Evolutionary conservation across 2,888 invertebrate genomes (phyloP), one percentile per base, ranked within the genome.

Genomic region (Acanthococcus lagerstroemiae): DNA sequence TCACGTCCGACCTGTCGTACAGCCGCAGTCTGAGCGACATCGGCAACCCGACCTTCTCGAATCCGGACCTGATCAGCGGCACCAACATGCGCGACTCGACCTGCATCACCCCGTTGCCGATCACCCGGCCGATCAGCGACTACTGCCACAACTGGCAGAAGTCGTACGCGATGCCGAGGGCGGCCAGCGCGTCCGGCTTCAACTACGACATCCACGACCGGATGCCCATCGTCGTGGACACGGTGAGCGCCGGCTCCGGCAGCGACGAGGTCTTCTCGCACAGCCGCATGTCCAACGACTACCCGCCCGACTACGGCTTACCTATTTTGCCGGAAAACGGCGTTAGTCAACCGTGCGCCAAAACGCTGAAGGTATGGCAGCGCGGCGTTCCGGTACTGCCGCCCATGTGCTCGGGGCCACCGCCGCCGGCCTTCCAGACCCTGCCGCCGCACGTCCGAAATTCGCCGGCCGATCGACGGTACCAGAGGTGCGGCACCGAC

Each of bases 281-380:
- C 65, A 65, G 65, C 81, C 81, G 65, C 45, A 83, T 85, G 73
- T 73, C 74, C 67, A 75, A 70, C 61, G 84, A 84, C 46, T 88
- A 88, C 76, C 88, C 88, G 50, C 79, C 85, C 24, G 88, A 89
- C 77, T 88, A 89, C 76, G 89, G 89, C 65, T 79, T 90, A 74
- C 88, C 88, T 7, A 82, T 87, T 73, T 77, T 80, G 74, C 74
- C 71, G 1, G 67, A 68, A 48, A 57, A 66, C 19, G 68, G 45
- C 15, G 19, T 54, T 25, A 57, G 22, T n/a, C 55, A 55, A 46
- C 80, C 83, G 2, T 83, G 82, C 73, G 84, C 88, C 70, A 90
- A 90, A 77, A 89, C 90, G 72, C 80, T 90, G 73, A 83, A 90
- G 70, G 90, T 90, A 70, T 90, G 90, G 90, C 90, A 90, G 76